Evolutionary conservation across 2,888 invertebrate genomes (phyloP), one percentile per base, ranked within the genome.

Genomic region (Oligia fasciuncula): DNA sequence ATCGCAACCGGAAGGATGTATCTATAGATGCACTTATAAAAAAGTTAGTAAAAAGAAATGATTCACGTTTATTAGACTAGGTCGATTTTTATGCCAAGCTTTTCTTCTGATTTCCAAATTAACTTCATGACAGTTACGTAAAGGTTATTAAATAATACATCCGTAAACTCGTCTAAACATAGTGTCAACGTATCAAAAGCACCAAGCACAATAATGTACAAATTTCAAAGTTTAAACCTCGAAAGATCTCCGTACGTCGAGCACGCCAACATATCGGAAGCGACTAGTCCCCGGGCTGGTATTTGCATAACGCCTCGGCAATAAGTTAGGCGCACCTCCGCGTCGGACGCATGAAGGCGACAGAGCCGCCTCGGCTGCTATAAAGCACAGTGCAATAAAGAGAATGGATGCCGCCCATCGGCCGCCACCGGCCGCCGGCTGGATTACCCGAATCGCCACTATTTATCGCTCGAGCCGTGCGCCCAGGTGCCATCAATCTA

Each of bases 401-500:
- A 96, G 96, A 95, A 97, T 97, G 94, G 95, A 96, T 97, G 96
- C 96, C 95, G 95, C 94, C 96, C 96, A 96, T 96, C 95, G 95
- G 92, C 94, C 93, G 95, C 91, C 94, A 91, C 82, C 89, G 88
- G 88, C 90, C 96, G 95, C 95, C 93, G 94, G 94, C 94, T 92
- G 96, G 96, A 96, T 97, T 97, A 97, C 95, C 95, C 94, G 95
- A 96, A 96, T 96, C 96, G 95, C 96, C 97, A 96, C 97, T 97
- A 97, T 97, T 96, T 97, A 97, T 97, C 96, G 97, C 96, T 94
- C 94, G 92, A 94, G 95, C 95, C 96, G 95, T 95, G 95, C 95
- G 95, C 96, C 96, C 97, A 97, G 97, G 97, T 96, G 95, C 97
- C 94, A 97, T 97, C 97, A 96, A 97, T 97, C 97, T 97, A 95